Conservation (phyloP, 2,888 invertebrate genomes). For the Andrena chrysosceles region DNA sequence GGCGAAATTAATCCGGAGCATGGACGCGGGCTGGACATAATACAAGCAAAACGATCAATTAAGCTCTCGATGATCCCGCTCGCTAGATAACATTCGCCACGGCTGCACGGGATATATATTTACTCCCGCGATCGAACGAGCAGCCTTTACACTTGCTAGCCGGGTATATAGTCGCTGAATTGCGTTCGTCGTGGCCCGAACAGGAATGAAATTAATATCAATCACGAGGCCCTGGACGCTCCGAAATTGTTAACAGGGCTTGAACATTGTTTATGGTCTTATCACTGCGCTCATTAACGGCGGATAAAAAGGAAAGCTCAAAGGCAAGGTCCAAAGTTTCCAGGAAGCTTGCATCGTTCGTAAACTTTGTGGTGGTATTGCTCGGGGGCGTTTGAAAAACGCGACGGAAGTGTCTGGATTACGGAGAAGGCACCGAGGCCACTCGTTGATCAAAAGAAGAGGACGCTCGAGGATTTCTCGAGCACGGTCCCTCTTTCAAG, state of each 20-base stretch:
- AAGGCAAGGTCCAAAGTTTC: too few species aligned
- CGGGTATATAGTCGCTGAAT: neutral
- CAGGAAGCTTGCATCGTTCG: too few species aligned
- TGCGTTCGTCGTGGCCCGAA: neutral
- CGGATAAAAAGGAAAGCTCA: too few species aligned
- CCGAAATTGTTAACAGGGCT: neutral
- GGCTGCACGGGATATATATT: neutral
- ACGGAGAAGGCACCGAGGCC: conserved; percentile 49
- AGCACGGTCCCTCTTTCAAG: conserved; percentile 44
- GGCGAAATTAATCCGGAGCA: neutral
- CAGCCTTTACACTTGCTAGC: neutral
- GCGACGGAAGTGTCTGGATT: neutral
- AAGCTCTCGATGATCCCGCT: conserved; percentile 10
- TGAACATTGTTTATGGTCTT: neutral
- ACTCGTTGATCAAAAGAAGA: conserved; percentile 61
- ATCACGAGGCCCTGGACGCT: neutral
- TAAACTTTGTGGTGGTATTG: too few species aligned
- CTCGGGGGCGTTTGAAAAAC: neutral
- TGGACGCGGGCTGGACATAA: neutral
- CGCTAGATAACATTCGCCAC: neutral
- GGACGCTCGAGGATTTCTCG: conserved; percentile 48
- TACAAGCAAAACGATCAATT: conserved; percentile 9
- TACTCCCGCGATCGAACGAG: neutral
- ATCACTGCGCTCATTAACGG: too few species aligned
- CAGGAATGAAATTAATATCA: neutral